Conservation (phyloP, 2,888 invertebrate species). For the Tyria jacobaeae region DNA sequence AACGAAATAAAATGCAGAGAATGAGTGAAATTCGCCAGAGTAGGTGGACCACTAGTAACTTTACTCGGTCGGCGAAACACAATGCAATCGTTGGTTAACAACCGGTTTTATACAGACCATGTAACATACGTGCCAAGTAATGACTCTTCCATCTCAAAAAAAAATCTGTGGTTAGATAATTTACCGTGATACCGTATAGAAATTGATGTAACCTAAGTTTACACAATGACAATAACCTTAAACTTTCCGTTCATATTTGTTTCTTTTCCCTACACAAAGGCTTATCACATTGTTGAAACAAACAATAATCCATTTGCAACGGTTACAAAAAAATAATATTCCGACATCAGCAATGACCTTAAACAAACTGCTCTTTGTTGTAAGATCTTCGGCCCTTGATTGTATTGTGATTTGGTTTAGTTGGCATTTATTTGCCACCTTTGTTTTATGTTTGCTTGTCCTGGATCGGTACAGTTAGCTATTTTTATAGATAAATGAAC, state of each 20-base stretch:
- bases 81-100: no score
- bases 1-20: no score
- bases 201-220: background rate
- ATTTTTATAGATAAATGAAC: background rate
- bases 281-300: conserved; percentile 10
- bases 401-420: conserved; percentile 1
- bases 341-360: conserved; percentile 29
- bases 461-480: background rate
- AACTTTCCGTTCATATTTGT: background rate
- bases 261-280: conserved; percentile 4
- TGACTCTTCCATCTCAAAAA: no score
- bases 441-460: background rate
- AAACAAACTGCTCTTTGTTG: conserved; percentile 22
- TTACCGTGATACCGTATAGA: no score
- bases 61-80: no score
- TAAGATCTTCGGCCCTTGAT: conserved; percentile 3
- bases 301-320: conserved; percentile 11
- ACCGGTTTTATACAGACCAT: no score
- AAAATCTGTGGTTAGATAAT: no score
- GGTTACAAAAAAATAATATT: conserved; percentile 11
- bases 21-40: no score
- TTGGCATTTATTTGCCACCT: background rate
- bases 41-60: no score
- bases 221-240: background rate
- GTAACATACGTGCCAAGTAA: no score